These are phyloP conservation scores for Channa argus DNA, from an alignment of 2,113 vertebrate genomes.

Conservation along the genomic window DNA sequence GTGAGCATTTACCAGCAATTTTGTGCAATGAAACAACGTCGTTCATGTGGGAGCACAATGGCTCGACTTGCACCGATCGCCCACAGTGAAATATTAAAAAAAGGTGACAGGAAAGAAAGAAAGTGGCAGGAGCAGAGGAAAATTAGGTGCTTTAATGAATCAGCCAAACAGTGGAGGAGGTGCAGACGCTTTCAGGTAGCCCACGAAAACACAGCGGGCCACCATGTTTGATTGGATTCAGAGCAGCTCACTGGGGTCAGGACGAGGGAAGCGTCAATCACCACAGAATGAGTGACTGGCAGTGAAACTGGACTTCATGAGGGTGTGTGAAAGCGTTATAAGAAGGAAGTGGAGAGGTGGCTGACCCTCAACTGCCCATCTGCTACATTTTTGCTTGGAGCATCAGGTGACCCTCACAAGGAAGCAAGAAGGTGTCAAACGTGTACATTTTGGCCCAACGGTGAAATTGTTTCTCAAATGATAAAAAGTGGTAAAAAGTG, in stretches of 20 bases:
- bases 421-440: too few relatives aligned
- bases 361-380: too few relatives aligned
- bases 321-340: too few relatives aligned
- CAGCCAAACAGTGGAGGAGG: conserved; percentile 19
- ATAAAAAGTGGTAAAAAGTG: too few relatives aligned
- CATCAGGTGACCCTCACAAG: too few relatives aligned
- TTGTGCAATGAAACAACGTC: neutral
- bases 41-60: conserved; percentile 40
- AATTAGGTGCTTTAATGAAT: conserved; percentile 33
- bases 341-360: too few relatives aligned
- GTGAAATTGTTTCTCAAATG: too few relatives aligned
- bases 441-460: too few relatives aligned
- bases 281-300: neutral
- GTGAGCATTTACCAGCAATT: neutral
- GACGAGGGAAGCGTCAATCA: conserved; percentile 14
- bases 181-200: conserved; percentile 12
- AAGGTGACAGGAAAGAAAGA: conserved; percentile 5
- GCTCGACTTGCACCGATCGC: conserved; percentile 22
- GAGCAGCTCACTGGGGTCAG: conserved; percentile 1
- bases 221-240: neutral
- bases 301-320: neutral
- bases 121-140: conserved; percentile 20
- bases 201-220: neutral
- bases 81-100: conserved; percentile 18
- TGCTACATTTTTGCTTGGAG: too few relatives aligned